Evolutionary conservation across 2,888 invertebrate genomes (phyloP), one percentile per base, ranked within the genome.

Genomic region (Scaptomyza parva): DNA sequence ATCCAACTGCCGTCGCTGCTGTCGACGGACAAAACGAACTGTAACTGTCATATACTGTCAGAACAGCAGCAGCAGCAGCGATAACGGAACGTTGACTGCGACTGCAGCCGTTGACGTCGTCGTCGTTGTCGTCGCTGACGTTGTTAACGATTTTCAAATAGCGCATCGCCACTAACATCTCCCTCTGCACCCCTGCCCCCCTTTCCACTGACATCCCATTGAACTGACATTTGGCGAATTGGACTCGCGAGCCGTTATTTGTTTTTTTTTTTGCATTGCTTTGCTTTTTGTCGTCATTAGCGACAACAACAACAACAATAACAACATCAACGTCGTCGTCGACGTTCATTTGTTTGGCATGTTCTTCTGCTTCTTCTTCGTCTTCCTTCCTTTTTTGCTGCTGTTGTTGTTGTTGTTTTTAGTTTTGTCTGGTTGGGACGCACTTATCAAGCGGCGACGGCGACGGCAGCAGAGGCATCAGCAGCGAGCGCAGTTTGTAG

Each of bases 111-210:
- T 9, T 12, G 41, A n/a, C 14, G 59, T 17, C 18, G 48, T 33
- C n/a, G 64, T 44, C 41, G 44, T n/a, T n/a, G n/a, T n/a, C n/a
- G n/a, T n/a, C n/a, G n/a, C 62, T 65, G 69, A 76, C 80, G 76
- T 82, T 76, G 81, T 80, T 81, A 86, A 81, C 80, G 80, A 79
- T 86, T 81, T 83, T 74, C 74, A 76, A 84, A 77, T 80, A 80
- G 50, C 45, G 54, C 54, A 52, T 39, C 50, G 39, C 20, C 11
- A 0, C 11, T 33, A 7, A n/a, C 12, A 30, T 5, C 0, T 9
- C 8, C 5, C 12, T 2, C 26, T 26, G 1, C 41, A 0, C 26
- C 17, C 0, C 24, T 2, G 0, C 12, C 12, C 4, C 17, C 12
- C 1, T 4, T 1, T 1, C 6, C 28, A 6, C 35, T n/a, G n/a